Percentiles rank a stretch among this genome's conserved stretches.
Evolutionary conservation across 2,797 vertebrate genomes (phyloP).

Genomic region (Parambassis ranga): DNA sequence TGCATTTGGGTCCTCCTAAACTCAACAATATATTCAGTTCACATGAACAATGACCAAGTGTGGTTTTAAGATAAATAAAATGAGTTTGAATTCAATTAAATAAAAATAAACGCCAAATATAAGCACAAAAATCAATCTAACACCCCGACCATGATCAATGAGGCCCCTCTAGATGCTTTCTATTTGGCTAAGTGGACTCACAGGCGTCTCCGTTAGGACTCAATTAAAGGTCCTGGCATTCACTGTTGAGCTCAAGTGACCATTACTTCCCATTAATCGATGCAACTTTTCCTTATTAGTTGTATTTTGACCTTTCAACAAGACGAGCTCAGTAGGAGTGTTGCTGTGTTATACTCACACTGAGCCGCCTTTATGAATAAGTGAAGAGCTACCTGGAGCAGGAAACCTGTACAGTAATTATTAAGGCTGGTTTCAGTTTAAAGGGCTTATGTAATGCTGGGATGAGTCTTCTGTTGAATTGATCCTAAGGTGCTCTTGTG

Average conservation of each 20-base stretch:
- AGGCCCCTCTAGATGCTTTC: background rate
- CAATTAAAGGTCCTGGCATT: conserved; percentile 43
- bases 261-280: conserved; percentile 67
- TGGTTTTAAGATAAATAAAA: background rate
- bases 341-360: conserved; percentile 36
- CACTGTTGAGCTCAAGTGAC: conserved; percentile 44
- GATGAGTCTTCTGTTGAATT: conserved; percentile 7
- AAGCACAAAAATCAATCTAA: background rate
- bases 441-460: conserved; percentile 15
- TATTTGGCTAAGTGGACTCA: conserved; percentile 1
- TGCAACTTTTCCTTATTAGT: conserved; percentile 67
- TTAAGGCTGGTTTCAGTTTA: conserved; percentile 39
- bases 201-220: conserved; percentile 43
- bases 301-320: conserved; percentile 69
- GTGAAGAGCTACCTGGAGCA: conserved; percentile 58
- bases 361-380: conserved; percentile 74
- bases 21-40: too few species aligned
- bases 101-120: background rate
- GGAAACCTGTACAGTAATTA: conserved; percentile 43
- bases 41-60: too few species aligned
- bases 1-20: too few species aligned
- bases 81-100: background rate
- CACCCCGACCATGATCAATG: background rate
- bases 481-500: conserved; percentile 1
- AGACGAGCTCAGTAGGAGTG: conserved; percentile 43